Base-by-base conservation (phyloP, 2,888 invertebrate genomes). In the Graphium colonna region DNA sequence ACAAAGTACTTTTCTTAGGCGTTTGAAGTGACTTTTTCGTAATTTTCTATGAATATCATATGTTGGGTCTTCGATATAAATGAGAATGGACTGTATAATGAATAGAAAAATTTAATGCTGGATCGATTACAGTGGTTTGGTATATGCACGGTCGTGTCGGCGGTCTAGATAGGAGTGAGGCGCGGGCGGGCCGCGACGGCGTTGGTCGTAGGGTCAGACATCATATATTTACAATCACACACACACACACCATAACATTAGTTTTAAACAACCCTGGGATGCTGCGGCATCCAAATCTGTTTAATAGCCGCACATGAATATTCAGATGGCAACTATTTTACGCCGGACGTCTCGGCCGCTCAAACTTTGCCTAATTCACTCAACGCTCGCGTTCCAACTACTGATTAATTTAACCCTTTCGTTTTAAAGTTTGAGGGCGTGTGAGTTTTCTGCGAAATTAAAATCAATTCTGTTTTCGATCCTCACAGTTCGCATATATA, bases 231-330 rank as follows among this genome's bases (percentile, higher is more conserved):
- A 53, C 42, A 42, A 38, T 53, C n/a, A 43, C 42, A 28, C 48
- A 48, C 48, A 38, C 46, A n/a, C n/a, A n/a, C 36, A 33, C 46
- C 44, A 33, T 31, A n/a, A 13, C 36, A 18, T 46, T 18, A 5
- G 41, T 26, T 43, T 33, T 54, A 50, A 51, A 50, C 50, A 50
- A 46, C 33, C 45, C 41, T 38, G 15, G 13, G 18, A 9, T 12
- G 36, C 15, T 18, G 40, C 31, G 40, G 33, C 49, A 45, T 45
- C 36, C n/a, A 40, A 47, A 38, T 52, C 40, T 40, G 40, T 46
- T 50, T 46, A 50, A 50, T 51, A 50, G 54, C n/a, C 41, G 41
- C 9, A 50, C 55, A 59, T 59, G 59, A 57, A 60, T 60, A 60
- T 60, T 60, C 60, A 56, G 40, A 54, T 40, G 10, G 31, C 21